Evolutionary conservation across 2,797 vertebrate species (phyloP).

Genomic region (Micromesistius poutassou): DNA sequence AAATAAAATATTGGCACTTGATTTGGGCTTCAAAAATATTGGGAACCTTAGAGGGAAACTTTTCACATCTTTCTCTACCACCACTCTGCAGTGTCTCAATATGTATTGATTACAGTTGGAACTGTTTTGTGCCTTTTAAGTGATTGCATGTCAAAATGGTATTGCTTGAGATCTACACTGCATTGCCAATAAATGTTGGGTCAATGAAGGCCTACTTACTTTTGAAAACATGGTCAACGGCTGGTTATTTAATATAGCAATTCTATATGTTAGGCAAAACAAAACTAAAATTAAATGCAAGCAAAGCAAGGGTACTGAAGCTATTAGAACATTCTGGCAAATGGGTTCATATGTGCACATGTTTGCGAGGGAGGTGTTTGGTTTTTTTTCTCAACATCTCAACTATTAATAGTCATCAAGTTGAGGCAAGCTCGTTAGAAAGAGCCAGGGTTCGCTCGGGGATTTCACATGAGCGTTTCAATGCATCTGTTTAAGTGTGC

Average conservation of each 20-base stretch:
- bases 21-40: neutral
- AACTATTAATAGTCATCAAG: slow-evolving; percentile 57
- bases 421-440: slow-evolving; percentile 35
- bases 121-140: neutral
- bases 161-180: neutral
- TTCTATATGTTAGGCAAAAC: neutral
- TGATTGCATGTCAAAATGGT: neutral
- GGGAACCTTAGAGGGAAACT: neutral
- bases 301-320: neutral
- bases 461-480: slow-evolving; percentile 68
- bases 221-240: neutral
- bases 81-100: neutral
- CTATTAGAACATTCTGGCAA: neutral
- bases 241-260: neutral
- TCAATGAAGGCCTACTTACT: neutral
- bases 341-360: neutral
- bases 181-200: neutral
- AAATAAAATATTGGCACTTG: neutral
- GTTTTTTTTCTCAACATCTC: slow-evolving; percentile 28
- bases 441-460: slow-evolving; percentile 50
- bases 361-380: neutral
- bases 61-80: neutral
- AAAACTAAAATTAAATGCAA: neutral
- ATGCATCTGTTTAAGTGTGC: slow-evolving; percentile 77
- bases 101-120: neutral